Base-by-base conservation (phyloP, 2,797 vertebrate genomes). In the Siniperca undulata region DNA sequence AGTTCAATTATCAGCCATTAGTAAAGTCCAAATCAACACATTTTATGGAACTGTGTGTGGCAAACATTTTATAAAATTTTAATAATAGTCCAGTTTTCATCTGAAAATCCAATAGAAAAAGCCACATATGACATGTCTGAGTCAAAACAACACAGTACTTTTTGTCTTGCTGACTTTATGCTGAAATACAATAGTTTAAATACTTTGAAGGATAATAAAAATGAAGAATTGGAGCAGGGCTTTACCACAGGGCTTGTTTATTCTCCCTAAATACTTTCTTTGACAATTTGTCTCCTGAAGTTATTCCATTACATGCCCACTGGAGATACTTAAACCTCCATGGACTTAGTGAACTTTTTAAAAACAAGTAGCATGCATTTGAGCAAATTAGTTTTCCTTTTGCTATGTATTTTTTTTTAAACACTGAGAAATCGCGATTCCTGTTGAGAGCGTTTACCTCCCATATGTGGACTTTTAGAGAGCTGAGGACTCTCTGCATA, bases 201-300 rank as follows among this genome's bases (percentile, higher is more conserved):
- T 85, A 78, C 78, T 88, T 79, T 56, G 72, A 90, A 74, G 81
- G 74, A 81, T 82, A 85, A 84, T 87, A 85, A 90, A 89, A 85
- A 81, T 82, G 77, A 84, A 74, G 67, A 83, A 80, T 50, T 70
- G 89, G 67, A 83, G 75, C 74, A 46, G 66, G 34, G 56, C 50
- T 85, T 80, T 62, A 89, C 87, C 75, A 60, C 92, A 86, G 81
- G 69, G 59, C 65, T 78, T 77, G 73, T 77, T 91, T 89, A 72
- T 86, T 86, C 84, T 85, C 68, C 70, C 70, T 53, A 50, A 86
- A 81, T 82, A 65, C 85, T 80, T 78, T 81, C 77, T 82, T 77
- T 89, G 77, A 34, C 70, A 34, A 85, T 80, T 78, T 36, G 55
- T 80, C 74, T 83, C 80, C 72, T 59, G 42, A 70, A 80, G 77